Percentiles rank a stretch among this genome's conserved stretches.
Conservation (phyloP, 2,797 vertebrate species). For the Rhodeus uyekii region DNA sequence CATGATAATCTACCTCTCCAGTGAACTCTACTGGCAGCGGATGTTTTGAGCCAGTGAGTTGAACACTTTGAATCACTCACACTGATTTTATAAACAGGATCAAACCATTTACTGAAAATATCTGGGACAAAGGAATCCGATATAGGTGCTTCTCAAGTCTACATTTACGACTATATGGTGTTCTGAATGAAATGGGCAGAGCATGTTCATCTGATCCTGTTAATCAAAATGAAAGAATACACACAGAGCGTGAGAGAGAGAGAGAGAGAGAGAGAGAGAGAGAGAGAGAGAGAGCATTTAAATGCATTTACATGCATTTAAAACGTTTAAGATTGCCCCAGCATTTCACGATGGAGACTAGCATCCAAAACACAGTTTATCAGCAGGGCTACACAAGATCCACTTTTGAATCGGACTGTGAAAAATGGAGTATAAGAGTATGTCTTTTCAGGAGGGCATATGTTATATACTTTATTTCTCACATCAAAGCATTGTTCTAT, state of each 20-base stretch:
- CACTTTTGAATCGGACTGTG: background rate
- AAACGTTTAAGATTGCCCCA: no score
- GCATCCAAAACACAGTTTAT: background rate
- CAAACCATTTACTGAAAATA: background rate
- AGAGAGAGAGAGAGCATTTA: no score
- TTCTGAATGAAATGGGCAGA: background rate
- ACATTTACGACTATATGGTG: background rate
- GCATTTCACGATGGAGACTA: background rate
- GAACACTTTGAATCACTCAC: background rate
- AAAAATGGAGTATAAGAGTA: background rate
- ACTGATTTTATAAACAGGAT: background rate
- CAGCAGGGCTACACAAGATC: background rate
- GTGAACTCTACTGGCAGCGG: background rate
- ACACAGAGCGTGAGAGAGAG: no score
- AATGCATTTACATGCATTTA: no score
- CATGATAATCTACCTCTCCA: background rate
- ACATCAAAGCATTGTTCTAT: background rate
- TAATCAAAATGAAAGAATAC: background rate
- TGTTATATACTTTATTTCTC: conserved; percentile 7
- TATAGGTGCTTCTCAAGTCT: background rate
- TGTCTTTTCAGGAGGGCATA: background rate
- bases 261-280: no score
- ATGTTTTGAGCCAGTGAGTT: background rate
- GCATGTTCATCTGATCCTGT: background rate
- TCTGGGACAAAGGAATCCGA: background rate